These are phyloP conservation scores for Tholera decimalis DNA, from an alignment of 2,888 invertebrate species.

Conservation along the genomic window DNA sequence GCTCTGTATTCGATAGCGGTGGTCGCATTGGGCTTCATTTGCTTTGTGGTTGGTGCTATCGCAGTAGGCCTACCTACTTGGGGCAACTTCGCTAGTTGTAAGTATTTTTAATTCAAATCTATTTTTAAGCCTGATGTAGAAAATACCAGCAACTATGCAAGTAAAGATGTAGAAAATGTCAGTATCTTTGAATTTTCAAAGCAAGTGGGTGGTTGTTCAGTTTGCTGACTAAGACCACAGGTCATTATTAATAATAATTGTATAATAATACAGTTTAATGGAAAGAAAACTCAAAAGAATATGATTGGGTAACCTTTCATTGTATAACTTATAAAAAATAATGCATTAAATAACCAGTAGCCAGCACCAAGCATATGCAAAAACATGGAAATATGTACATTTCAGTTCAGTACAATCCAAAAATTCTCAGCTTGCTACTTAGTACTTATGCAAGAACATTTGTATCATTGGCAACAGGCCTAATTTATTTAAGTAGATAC, in stretches of 20 bases:
- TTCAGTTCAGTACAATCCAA: not conserved
- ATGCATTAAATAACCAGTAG: too few species aligned
- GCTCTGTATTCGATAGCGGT: conserved; percentile 93
- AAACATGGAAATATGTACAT: not conserved
- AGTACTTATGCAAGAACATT: not conserved
- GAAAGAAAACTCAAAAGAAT: not conserved
- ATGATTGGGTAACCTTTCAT: not conserved
- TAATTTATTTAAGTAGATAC: not conserved
- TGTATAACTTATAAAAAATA: not conserved
- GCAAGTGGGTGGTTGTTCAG: not conserved
- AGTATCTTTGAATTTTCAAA: not conserved
- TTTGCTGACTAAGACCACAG: not conserved
- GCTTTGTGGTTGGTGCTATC: conserved; percentile 95
- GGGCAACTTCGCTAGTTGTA: conserved; percentile 95
- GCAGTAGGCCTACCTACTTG: conserved; percentile 96
- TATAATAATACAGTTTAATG: not conserved
- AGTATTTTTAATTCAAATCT: conserved; percentile 71
- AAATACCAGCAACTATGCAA: not conserved
- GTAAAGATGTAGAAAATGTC: not conserved
- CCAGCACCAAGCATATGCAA: not conserved
- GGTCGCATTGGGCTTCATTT: conserved; percentile 94
- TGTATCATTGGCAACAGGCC: not conserved
- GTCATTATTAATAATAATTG: too few species aligned
- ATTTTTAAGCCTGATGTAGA: not conserved
- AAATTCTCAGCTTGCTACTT: not conserved